A percentile compares a stretch with the other conserved stretches of the same genome.
These are phyloP conservation scores for Cinara cedri DNA, from an alignment of 2,888 invertebrate genomes.

Conservation along the genomic window DNA sequence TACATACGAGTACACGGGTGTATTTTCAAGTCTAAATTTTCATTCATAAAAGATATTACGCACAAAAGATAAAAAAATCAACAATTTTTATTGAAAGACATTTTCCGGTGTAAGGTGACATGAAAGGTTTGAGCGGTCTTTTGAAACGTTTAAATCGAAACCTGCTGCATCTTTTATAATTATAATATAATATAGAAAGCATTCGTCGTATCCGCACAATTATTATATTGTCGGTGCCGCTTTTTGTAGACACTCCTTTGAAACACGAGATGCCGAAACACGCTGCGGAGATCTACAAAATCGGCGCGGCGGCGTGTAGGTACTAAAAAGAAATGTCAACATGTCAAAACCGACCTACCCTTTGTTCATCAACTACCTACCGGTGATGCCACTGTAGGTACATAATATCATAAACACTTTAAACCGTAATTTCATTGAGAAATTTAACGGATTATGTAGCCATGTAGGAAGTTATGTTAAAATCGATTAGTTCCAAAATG, in stretches of 20 bases:
- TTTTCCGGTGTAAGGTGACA: slow-evolving; percentile 55
- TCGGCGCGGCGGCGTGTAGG: slow-evolving; percentile 12
- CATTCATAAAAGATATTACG: slow-evolving; percentile 14
- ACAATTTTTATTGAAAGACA: slow-evolving; percentile 39
- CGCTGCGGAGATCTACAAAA: slow-evolving; percentile 22
- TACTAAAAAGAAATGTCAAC: slow-evolving; percentile 51
- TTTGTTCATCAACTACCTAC: slow-evolving; percentile 31
- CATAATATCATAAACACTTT: slow-evolving; percentile 15
- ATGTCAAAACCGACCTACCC: slow-evolving; percentile 48
- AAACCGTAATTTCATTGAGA: not conserved
- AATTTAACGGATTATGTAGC: slow-evolving; percentile 20
- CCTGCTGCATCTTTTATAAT: slow-evolving; percentile 40
- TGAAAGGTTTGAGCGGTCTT: slow-evolving; percentile 41
- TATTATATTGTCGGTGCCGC: slow-evolving; percentile 31
- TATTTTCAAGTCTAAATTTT: slow-evolving; percentile 6
- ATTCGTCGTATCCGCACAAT: not conserved
- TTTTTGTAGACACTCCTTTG: slow-evolving; percentile 38
- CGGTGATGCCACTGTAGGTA: slow-evolving; percentile 15
- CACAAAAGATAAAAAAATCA: slow-evolving; percentile 40
- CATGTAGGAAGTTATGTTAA: not conserved
- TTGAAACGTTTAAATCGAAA: slow-evolving; percentile 48
- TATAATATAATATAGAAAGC: slow-evolving; percentile 11
- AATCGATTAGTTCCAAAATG: no score
- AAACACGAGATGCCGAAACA: slow-evolving; percentile 51
- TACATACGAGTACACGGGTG: not conserved